Evolutionary conservation across 2,888 invertebrate genomes (phyloP).

Genomic region (Urechis unicinctus): DNA sequence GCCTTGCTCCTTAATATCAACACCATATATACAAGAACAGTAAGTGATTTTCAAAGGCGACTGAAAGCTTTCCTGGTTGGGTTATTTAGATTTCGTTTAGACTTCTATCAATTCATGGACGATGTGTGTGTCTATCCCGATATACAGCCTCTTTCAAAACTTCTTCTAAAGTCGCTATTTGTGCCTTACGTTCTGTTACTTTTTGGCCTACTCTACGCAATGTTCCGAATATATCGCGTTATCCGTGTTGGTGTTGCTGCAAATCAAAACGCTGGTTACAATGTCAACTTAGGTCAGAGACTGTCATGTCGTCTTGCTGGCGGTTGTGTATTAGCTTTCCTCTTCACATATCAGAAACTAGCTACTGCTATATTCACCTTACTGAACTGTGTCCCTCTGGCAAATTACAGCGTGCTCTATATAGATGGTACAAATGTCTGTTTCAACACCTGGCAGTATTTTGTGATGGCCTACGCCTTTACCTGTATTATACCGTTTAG

Average conservation of each 20-base stretch:
- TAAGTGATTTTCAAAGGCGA: conserved; percentile 6
- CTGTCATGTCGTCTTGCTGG: conserved; percentile 10
- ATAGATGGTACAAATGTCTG: conserved; percentile 15
- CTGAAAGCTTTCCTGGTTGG: conserved; percentile 10
- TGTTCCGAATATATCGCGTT: background rate
- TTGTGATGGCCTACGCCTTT: conserved; percentile 15
- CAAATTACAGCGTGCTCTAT: conserved; percentile 10
- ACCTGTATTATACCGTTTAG: conserved; percentile 17
- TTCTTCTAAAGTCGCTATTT: conserved; percentile 8
- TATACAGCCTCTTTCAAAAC: conserved; percentile 8
- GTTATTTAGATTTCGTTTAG: conserved; percentile 11
- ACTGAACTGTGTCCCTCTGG: conserved; percentile 20
- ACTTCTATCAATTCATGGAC: conserved; percentile 13
- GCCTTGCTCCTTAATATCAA: conserved; percentile 10
- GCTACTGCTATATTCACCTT: conserved; percentile 17
- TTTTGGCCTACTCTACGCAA: conserved; percentile 3
- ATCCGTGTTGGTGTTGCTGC: background rate
- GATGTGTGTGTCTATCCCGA: conserved; percentile 9
- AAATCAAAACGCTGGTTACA: background rate
- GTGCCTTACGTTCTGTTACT: conserved; percentile 9
- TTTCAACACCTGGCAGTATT: conserved; percentile 17
- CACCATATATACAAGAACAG: conserved; percentile 10
- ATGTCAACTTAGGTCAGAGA: background rate
- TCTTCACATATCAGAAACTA: conserved; percentile 19
- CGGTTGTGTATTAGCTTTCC: conserved; percentile 13